Percentiles rank a stretch among this genome's conserved stretches.
These are phyloP conservation scores for Bombus superbus DNA, from an alignment of 1,140 invertebrate species.

Conservation along the genomic window DNA sequence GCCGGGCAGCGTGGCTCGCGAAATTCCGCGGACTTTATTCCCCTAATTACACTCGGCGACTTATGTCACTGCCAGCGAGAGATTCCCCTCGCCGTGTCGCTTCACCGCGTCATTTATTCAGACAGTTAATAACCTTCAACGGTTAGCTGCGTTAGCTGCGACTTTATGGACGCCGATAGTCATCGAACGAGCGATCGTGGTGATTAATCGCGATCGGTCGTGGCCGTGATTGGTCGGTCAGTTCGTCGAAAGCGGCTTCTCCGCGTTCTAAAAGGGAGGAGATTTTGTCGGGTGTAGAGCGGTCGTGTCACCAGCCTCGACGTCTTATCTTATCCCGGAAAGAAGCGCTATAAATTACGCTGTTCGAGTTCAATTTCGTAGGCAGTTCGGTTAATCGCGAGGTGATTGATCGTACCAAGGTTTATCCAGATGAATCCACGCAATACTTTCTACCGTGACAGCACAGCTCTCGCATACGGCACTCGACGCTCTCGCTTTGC, in stretches of 20 bases:
- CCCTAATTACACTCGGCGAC: conserved; percentile 78
- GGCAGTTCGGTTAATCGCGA: conserved; percentile 65
- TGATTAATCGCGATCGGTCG: too few species aligned
- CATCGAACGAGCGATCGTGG: too few species aligned
- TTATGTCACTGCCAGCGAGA: conserved; percentile 65
- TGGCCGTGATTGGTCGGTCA: too few species aligned
- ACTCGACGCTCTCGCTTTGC: conserved; percentile 2
- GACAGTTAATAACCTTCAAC: conserved; percentile 33
- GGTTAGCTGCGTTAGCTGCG: not conserved
- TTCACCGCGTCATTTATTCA: conserved; percentile 41
- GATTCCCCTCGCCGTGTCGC: conserved; percentile 38
- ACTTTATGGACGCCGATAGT: not conserved
- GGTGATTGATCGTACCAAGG: conserved; percentile 68
- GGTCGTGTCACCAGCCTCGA: conserved; percentile 32
- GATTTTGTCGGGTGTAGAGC: not conserved
- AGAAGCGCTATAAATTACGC: conserved; percentile 59
- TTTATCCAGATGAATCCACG: conserved; percentile 71
- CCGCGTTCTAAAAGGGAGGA: not conserved
- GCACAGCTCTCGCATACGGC: conserved; percentile 51
- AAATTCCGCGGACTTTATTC: conserved; percentile 79
- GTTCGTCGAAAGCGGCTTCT: too few species aligned
- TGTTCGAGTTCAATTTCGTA: conserved; percentile 60
- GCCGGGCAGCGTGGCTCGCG: conserved; percentile 53
- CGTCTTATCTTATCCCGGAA: conserved; percentile 53
- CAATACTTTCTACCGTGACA: conserved; percentile 60